Conservation (phyloP, 2,888 invertebrate species). For the Smittia aterrima region DNA sequence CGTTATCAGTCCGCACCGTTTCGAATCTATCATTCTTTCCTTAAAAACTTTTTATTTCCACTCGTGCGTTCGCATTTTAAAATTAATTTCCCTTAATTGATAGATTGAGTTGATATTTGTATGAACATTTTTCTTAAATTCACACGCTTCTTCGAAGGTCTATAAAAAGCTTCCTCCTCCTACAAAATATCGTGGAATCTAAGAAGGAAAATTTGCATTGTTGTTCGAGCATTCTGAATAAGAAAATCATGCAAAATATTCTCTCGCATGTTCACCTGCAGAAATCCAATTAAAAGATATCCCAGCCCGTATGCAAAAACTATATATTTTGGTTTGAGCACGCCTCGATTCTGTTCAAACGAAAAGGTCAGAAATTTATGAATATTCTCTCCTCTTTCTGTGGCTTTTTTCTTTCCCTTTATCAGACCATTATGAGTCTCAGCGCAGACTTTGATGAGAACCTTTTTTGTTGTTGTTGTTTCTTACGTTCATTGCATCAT, state of each 20-base stretch:
- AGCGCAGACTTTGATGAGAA: conserved; percentile 27
- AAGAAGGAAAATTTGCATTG: conserved; percentile 34
- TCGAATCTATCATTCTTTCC: background rate
- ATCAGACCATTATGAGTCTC: conserved; percentile 29
- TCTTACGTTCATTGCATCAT: background rate
- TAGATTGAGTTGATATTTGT: conserved; percentile 3
- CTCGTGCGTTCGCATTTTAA: background rate
- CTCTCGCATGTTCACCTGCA: conserved; percentile 41
- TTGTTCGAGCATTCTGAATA: background rate
- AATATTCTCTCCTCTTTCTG: conserved; percentile 16
- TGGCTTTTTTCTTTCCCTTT: conserved; percentile 4
- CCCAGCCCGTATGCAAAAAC: conserved; percentile 35
- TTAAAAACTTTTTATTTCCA: background rate
- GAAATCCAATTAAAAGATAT: conserved; percentile 41
- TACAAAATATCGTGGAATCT: background rate
- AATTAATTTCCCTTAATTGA: conserved; percentile 11
- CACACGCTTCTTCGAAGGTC: conserved; percentile 41
- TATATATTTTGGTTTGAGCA: conserved; percentile 39
- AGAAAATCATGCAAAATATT: conserved; percentile 2
- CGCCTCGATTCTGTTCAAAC: conserved; percentile 40
- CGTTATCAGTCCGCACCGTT: background rate
- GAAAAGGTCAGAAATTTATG: conserved; percentile 42
- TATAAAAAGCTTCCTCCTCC: background rate
- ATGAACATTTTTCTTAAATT: conserved; percentile 13
- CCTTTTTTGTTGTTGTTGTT: background rate